These are phyloP conservation scores for Phalacrocorax brasilianus DNA, from an alignment of 2,113 vertebrate genomes.

Conservation along the genomic window DNA sequence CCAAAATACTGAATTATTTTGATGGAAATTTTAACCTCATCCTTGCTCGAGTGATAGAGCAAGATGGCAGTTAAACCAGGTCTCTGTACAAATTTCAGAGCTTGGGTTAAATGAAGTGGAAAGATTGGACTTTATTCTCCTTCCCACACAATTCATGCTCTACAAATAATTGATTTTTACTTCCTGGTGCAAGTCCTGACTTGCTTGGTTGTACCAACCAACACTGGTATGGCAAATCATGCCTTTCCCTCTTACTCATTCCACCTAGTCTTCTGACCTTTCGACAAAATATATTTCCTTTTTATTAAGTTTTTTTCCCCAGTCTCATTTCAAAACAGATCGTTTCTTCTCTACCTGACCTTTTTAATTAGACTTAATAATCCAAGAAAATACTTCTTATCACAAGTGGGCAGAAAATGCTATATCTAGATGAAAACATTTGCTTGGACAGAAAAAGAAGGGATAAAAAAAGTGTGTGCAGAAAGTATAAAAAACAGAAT, in stretches of 20 bases:
- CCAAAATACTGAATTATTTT: not conserved
- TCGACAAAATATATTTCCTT: not conserved
- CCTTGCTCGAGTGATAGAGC: not conserved
- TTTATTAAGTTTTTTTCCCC: not conserved
- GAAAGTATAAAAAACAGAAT: not conserved
- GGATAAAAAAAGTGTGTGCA: not conserved
- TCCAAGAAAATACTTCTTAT: not conserved
- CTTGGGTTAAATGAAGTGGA: not conserved
- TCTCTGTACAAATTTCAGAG: not conserved
- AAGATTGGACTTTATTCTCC: conserved; percentile 29
- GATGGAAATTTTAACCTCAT: not conserved
- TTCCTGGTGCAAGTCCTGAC: conserved; percentile 44
- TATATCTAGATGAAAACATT: not conserved
- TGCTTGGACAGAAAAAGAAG: not conserved
- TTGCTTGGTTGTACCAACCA: not conserved
- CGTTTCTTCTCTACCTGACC: not conserved
- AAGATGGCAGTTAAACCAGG: not conserved
- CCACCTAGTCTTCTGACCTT: not conserved
- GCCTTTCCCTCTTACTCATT: not conserved
- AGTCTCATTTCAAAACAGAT: not conserved
- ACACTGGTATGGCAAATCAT: not conserved
- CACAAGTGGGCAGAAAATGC: not conserved
- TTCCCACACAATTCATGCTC: conserved; percentile 34
- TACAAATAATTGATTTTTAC: conserved; percentile 12
- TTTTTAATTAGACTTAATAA: not conserved